Evolutionary conservation across 1,140 invertebrate genomes (phyloP).

Genomic region (Meloidogyne floridensis): DNA sequence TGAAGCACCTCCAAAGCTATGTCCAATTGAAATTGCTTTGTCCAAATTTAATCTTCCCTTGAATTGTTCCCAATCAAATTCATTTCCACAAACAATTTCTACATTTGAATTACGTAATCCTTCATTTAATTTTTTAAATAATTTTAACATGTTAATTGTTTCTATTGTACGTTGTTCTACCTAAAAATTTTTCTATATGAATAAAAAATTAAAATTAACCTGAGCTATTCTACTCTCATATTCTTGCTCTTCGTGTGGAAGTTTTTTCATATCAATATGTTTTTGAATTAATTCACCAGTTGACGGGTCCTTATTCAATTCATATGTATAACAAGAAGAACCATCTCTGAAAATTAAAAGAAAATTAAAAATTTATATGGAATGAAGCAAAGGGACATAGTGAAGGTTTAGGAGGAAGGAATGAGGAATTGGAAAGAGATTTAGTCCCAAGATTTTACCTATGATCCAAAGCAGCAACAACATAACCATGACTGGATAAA

Average conservation of each 20-base stretch:
- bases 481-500: slow-evolving; percentile 73
- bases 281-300: slow-evolving; percentile 47
- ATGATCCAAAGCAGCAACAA: slow-evolving; percentile 74
- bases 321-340: slow-evolving; percentile 58
- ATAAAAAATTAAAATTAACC: slow-evolving; percentile 39
- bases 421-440: no score
- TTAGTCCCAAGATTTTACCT: slow-evolving; percentile 53
- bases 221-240: slow-evolving; percentile 67
- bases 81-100: slow-evolving; percentile 70
- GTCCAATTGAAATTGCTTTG: slow-evolving; percentile 71
- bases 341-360: slow-evolving; percentile 44
- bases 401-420: no score
- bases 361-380: background rate
- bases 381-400: no score
- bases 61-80: slow-evolving; percentile 67
- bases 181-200: slow-evolving; percentile 45
- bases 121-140: slow-evolving; percentile 70
- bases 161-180: slow-evolving; percentile 70
- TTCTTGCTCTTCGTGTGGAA: slow-evolving; percentile 60
- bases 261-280: slow-evolving; percentile 43
- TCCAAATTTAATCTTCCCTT: slow-evolving; percentile 71
- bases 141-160: slow-evolving; percentile 70
- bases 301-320: slow-evolving; percentile 46
- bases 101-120: slow-evolving; percentile 65
- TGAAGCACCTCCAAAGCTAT: slow-evolving; percentile 75